Evolutionary conservation across 2,113 vertebrate species (phyloP).

Genomic region (Gorsachius goisagi): DNA sequence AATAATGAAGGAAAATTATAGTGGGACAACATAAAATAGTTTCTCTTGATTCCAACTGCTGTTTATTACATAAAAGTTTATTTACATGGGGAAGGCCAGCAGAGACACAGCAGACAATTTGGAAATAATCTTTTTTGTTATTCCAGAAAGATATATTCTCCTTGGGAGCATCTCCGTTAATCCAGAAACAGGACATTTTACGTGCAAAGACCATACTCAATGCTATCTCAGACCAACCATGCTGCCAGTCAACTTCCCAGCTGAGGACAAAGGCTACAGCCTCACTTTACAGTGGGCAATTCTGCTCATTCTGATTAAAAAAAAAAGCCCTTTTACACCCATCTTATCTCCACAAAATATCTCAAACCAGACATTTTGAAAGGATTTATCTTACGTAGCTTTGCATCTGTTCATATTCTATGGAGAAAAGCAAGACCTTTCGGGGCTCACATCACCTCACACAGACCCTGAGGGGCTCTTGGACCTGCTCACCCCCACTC

Average conservation of each 20-base stretch:
- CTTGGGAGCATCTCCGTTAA: background rate
- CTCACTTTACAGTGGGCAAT: background rate
- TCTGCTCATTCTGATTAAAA: background rate
- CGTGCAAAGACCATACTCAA: background rate
- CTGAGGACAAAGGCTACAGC: background rate
- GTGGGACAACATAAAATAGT: background rate
- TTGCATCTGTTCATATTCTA: background rate
- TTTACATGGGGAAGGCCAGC: background rate
- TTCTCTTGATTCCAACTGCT: background rate
- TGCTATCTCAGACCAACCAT: fast-evolving
- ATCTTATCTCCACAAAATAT: background rate
- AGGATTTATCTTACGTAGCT: background rate
- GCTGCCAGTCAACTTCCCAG: background rate
- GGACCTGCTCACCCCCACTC: background rate
- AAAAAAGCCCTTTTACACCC: background rate
- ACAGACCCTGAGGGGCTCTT: background rate
- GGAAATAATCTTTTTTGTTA: background rate
- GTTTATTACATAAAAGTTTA: background rate
- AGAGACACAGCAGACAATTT: background rate
- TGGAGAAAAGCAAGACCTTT: background rate
- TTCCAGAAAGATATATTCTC: background rate
- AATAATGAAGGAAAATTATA: background rate
- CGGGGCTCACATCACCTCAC: background rate
- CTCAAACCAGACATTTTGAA: background rate
- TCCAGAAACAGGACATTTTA: background rate